Evolutionary conservation across 1,140 invertebrate species (phyloP).

Genomic region (Campoletis sonorensis): DNA sequence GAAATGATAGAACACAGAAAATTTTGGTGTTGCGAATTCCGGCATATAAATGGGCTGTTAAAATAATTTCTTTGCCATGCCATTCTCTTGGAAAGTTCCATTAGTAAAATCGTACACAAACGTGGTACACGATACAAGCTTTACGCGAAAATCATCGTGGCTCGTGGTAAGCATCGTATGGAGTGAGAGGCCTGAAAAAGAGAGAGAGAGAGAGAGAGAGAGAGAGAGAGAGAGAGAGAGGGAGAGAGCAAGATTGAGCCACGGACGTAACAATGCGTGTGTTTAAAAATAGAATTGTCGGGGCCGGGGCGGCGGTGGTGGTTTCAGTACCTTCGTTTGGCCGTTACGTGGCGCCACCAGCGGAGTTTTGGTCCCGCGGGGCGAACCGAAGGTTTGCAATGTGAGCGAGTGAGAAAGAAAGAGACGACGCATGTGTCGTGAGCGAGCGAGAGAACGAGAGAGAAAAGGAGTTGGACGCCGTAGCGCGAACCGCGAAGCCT

Average conservation of each 20-base stretch:
- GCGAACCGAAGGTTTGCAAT: neutral
- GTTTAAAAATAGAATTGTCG: conserved; percentile 52
- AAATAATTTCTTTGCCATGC: neutral
- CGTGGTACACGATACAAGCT: neutral
- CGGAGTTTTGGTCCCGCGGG: conserved; percentile 2
- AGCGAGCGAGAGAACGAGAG: neutral
- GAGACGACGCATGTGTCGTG: neutral
- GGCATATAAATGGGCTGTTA: no score
- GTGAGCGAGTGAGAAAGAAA: conserved; percentile 17
- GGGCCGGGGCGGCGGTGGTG: conserved; percentile 25
- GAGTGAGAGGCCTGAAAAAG: conserved; percentile 26
- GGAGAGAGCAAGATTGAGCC: conserved; percentile 39
- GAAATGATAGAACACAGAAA: no score
- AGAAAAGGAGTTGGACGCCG: conserved; percentile 40
- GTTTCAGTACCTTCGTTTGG: neutral
- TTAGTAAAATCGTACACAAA: neutral
- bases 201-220: conserved; percentile 5
- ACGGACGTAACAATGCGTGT: conserved; percentile 52
- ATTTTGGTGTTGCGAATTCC: no score
- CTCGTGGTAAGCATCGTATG: conserved; percentile 20
- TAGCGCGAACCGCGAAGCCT: conserved; percentile 11
- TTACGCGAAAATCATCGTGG: conserved; percentile 5
- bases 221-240: conserved; percentile 11
- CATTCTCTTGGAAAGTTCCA: neutral
- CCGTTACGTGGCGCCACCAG: conserved; percentile 45